Evolutionary conservation across 1,140 invertebrate genomes (phyloP), one percentile per base, ranked within the genome.

Genomic region (Drosophila cardini): DNA sequence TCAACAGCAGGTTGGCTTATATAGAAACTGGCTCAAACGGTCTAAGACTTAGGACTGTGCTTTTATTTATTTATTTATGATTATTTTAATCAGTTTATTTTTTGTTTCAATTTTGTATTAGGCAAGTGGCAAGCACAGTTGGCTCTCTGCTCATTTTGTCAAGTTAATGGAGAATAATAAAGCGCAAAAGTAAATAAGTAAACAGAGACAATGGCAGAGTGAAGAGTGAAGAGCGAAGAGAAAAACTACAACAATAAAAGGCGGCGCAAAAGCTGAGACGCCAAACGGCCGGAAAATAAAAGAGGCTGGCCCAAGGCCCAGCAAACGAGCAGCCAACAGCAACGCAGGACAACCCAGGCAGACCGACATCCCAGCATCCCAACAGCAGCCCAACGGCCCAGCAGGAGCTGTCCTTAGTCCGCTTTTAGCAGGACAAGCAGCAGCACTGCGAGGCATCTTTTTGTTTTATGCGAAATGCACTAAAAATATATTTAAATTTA

Each of bases 401-500:
- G 43, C 18, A 32, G 38, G 30, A 46, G n/a, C 45, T 26, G 46
- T 30, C 46, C 11, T 10, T 11, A 50, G 26, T 3, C 16, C 32
- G 32, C 58, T 48, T 45, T 46, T 42, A 48, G 56, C 48, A 69
- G 30, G 16, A 45, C 18, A 21, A 42, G 46, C 43, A 53, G 73
- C 78, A 60, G 48, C 21, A 16, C 80, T 79, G 83, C 78, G 58
- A 85, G 82, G 82, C 83, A 87, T 87, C 80, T 84, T 80, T 89
- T 89, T 89, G 84, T 89, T 89, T 87, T 89, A 89, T 89, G 84
- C 73, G 77, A 89, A 89, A 89, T 89, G 84, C 85, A 89, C 84
- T 89, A 89, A 89, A 89, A 87, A 89, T 84, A 89, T 89, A 89
- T 89, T 89, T 89, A 89, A 89, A 89, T 89, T 89, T 89, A 89